These are phyloP conservation scores for Megalops cyprinoides DNA, from an alignment of 2,797 vertebrate species.

Conservation along the genomic window DNA sequence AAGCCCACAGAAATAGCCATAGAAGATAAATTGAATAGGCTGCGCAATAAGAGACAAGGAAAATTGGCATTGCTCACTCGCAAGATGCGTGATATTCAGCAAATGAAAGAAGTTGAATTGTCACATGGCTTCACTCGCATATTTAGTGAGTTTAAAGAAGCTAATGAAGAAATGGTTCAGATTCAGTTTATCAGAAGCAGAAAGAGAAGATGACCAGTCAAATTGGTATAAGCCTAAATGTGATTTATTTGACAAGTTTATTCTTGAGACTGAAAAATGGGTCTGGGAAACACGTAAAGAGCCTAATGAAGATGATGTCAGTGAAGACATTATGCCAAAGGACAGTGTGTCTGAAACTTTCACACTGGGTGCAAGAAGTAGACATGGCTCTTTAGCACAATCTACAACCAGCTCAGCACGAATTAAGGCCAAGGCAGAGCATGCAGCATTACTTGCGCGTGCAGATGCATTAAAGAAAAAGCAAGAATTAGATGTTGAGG, in stretches of 20 bases:
- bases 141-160: background rate
- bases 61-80: slow-evolving; percentile 16
- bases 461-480: slow-evolving; percentile 7
- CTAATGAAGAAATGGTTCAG: slow-evolving; percentile 4
- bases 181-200: background rate
- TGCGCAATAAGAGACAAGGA: slow-evolving; percentile 5
- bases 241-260: slow-evolving; percentile 20
- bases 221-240: slow-evolving; percentile 27
- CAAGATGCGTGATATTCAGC: slow-evolving; percentile 12
- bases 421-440: slow-evolving; percentile 4
- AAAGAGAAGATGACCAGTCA: slow-evolving; percentile 13
- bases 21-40: slow-evolving; percentile 17
- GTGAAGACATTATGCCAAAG: too few species aligned
- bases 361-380: too few species aligned
- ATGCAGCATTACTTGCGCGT: slow-evolving; percentile 4
- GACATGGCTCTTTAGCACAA: background rate
- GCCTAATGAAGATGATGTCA: slow-evolving; percentile 8
- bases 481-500: slow-evolving; percentile 17
- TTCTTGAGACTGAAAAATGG: slow-evolving; percentile 15
- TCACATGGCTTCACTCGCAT: background rate
- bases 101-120: slow-evolving; percentile 11
- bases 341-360: too few species aligned
- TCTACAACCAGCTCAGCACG: background rate
- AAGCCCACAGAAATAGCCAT: slow-evolving; percentile 7
- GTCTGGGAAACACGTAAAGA: slow-evolving; percentile 23